Conservation (phyloP, 2,888 invertebrate species). For the Nomada fucata region DNA sequence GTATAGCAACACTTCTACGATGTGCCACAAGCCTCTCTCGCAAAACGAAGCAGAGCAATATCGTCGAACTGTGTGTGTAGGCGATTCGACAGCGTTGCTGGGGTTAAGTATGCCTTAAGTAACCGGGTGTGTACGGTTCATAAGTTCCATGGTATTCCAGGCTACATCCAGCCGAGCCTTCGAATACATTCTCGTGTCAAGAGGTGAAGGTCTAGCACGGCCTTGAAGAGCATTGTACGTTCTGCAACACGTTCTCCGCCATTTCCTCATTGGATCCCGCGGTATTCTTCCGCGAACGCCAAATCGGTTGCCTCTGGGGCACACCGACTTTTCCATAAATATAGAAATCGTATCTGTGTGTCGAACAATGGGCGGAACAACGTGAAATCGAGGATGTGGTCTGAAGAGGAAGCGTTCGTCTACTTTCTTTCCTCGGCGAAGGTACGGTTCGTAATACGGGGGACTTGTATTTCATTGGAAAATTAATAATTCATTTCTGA, state of each 20-base stretch:
- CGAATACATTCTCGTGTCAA: conserved; percentile 75
- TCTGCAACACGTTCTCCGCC: conserved; percentile 63
- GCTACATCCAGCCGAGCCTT: conserved; percentile 61
- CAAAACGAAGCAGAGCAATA: conserved; percentile 19
- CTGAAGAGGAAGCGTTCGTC: not conserved
- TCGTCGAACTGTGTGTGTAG: not conserved
- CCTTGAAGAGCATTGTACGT: conserved; percentile 75
- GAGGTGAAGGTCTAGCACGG: conserved; percentile 80
- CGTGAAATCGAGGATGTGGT: conserved; percentile 1
- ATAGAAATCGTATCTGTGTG: not conserved
- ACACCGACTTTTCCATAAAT: conserved; percentile 42
- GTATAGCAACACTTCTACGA: too few relatives aligned
- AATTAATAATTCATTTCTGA: not conserved
- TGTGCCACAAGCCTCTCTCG: too few relatives aligned
- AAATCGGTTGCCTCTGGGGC: conserved; percentile 44
- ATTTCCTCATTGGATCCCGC: conserved; percentile 69
- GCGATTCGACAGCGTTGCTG: conserved; percentile 63
- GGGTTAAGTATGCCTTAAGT: conserved; percentile 67
- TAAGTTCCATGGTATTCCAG: conserved; percentile 66
- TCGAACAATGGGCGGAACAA: conserved; percentile 8
- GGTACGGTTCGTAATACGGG: not conserved
- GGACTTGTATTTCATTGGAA: not conserved
- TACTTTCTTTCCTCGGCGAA: not conserved
- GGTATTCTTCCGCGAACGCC: conserved; percentile 66
- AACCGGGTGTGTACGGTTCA: conserved; percentile 70